phyloP scores from a whole-genome alignment of 2,113 vertebrate species.

The Peromyscus polionotus region DNA sequence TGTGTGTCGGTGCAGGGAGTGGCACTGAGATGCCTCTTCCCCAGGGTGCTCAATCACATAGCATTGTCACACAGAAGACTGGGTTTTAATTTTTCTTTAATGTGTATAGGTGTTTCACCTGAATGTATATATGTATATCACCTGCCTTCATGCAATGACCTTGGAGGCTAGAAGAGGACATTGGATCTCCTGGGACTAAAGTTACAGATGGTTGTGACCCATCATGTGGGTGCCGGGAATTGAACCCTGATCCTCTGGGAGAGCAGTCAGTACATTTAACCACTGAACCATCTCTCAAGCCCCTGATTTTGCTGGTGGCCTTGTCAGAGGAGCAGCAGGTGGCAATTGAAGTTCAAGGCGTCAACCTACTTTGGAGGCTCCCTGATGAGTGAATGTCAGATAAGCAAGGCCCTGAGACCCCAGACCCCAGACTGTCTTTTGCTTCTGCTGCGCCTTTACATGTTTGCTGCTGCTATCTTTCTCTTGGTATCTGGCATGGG shows the following conservation, averaged over 20 bases:
- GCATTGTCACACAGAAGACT: background rate
- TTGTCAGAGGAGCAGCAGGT: no score
- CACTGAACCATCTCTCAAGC: background rate
- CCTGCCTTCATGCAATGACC: background rate
- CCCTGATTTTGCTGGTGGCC: background rate
- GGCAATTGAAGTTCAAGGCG: no score
- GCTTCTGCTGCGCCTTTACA: no score
- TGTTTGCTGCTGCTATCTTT: no score
- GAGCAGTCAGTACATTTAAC: background rate
- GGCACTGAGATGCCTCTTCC: no score
- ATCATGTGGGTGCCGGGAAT: background rate
- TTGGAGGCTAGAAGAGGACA: background rate
- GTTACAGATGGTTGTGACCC: background rate
- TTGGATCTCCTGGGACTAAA: background rate
- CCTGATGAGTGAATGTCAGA: no score
- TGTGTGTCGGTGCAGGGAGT: no score
- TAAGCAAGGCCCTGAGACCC: no score
- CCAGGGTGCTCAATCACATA: background rate
- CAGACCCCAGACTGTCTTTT: no score
- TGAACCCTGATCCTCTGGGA: background rate
- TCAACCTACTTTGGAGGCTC: no score
- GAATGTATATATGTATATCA: no score
- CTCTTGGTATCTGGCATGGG: no score
- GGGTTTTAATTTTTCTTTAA: background rate
- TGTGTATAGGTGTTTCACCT: background rate